Evolutionary conservation across 2,797 vertebrate species (phyloP).

Genomic region (Enteromius fasciolatus): DNA sequence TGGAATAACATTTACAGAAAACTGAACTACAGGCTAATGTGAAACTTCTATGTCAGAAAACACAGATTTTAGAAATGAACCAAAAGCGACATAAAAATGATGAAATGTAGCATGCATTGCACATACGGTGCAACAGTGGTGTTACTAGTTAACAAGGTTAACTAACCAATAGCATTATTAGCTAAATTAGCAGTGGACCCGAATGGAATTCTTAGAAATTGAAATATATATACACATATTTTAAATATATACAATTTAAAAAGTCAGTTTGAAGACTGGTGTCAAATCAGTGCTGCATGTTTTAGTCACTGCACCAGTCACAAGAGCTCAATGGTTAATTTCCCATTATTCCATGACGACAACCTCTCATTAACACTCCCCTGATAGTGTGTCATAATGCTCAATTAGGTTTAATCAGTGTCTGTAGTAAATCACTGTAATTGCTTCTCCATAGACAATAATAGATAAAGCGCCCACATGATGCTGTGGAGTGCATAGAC

Average conservation of each 20-base stretch:
- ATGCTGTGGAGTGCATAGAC: background rate
- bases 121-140: background rate
- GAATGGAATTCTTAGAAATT: background rate
- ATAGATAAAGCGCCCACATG: constrained; percentile 9
- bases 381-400: constrained; percentile 32
- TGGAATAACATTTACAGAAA: constrained; percentile 27
- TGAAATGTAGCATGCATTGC: background rate
- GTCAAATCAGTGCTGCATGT: background rate
- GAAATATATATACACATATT: background rate
- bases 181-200: background rate
- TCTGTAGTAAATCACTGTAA: constrained; percentile 42
- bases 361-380: constrained; percentile 24
- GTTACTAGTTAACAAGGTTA: background rate
- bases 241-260: background rate
- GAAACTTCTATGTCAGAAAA: constrained; percentile 20
- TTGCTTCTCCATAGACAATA: constrained; percentile 21
- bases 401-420: constrained; percentile 35
- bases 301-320: background rate
- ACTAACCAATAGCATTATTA: background rate
- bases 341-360: constrained; percentile 26
- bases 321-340: constrained; percentile 7
- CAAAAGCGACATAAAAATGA: background rate
- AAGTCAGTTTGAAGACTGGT: background rate
- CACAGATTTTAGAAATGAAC: background rate
- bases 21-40: background rate